Evolutionary conservation across 2,797 vertebrate genomes (phyloP).

Genomic region (Setipinna tenuifilis): DNA sequence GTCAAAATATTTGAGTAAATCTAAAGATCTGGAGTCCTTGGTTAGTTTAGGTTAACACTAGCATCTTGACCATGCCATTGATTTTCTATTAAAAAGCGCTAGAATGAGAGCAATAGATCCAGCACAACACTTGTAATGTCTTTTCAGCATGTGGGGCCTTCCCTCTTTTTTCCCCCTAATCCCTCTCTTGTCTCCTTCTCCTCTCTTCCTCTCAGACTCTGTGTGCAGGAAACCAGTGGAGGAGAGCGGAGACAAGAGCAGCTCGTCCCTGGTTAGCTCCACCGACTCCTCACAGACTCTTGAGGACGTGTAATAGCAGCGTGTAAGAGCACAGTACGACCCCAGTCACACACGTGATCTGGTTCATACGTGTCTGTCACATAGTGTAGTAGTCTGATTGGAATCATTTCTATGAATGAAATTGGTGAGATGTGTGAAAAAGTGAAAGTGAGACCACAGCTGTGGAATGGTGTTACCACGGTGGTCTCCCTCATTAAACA

Average conservation of each 20-base stretch:
- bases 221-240: conserved; percentile 69
- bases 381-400: background rate
- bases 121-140: background rate
- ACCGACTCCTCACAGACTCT: background rate
- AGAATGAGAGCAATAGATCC: background rate
- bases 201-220: conserved; percentile 58
- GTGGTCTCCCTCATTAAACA: background rate
- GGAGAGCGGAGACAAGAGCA: conserved; percentile 68
- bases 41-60: background rate
- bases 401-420: background rate
- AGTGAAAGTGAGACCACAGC: background rate
- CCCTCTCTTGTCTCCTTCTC: background rate
- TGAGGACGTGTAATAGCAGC: background rate
- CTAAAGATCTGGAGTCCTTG: background rate
- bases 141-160: background rate
- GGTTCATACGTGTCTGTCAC: background rate
- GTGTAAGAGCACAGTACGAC: no score
- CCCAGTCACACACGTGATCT: background rate
- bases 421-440: background rate
- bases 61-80: no score
- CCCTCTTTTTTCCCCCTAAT: background rate
- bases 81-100: background rate
- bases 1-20: background rate
- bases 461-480: background rate
- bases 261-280: conserved; percentile 43